These are phyloP conservation scores for Plagodis pulveraria DNA, from an alignment of 2,888 invertebrate genomes.

Conservation along the genomic window DNA sequence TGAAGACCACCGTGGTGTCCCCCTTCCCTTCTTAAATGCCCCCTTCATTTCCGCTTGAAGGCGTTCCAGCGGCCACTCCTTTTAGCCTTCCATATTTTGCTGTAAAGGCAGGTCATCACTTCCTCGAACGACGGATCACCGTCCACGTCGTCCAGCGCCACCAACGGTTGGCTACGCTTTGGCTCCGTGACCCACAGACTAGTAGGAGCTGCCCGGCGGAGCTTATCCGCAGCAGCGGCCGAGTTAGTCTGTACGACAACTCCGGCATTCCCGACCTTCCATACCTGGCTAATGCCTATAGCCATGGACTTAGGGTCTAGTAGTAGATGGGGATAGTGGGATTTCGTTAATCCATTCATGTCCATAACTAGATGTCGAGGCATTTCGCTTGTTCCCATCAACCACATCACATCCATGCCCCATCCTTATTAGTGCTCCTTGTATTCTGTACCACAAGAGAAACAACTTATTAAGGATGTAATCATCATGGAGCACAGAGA, in stretches of 20 bases:
- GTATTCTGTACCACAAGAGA: no score
- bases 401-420: no score
- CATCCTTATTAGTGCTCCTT: no score
- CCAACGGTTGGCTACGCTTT: conserved; percentile 9
- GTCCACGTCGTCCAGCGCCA: conserved; percentile 6
- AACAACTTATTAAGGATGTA: no score
- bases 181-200: conserved; percentile 17
- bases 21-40: not conserved
- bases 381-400: no score
- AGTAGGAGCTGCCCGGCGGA: conserved; percentile 5
- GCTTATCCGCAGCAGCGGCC: conserved; percentile 7
- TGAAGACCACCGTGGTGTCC: not conserved
- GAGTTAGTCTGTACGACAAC: conserved; percentile 4
- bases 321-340: no score
- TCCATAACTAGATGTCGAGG: no score
- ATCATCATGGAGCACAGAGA: no score
- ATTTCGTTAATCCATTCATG: no score
- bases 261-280: conserved; percentile 8
- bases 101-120: not conserved
- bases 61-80: not conserved
- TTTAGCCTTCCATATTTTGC: not conserved
- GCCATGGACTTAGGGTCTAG: conserved; percentile 2
- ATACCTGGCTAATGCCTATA: not conserved
- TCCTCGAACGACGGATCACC: conserved; percentile 16
- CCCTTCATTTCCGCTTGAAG: not conserved